Conservation (phyloP, 2,888 invertebrate genomes). For the Trisateles emortualis region DNA sequence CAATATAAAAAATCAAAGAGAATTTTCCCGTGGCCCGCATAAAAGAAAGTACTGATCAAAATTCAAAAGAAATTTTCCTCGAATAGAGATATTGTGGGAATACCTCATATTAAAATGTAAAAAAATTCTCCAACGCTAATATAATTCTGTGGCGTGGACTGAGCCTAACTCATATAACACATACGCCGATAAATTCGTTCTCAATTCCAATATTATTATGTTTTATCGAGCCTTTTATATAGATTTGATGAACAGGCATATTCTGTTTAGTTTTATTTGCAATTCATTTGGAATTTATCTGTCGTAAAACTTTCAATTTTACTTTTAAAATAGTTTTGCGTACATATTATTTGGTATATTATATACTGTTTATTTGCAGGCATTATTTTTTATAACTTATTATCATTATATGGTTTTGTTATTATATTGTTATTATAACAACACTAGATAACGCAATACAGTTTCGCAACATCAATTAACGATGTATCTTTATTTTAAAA, state of each 20-base stretch:
- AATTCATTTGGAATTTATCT: too few species aligned
- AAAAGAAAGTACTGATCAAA: conserved; percentile 62
- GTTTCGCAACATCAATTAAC: conserved; percentile 21
- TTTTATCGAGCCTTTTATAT: neutral
- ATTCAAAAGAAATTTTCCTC: conserved; percentile 64
- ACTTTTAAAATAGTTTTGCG: too few species aligned
- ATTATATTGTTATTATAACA: too few species aligned
- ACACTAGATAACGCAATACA: too few species aligned
- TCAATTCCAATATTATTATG: conserved; percentile 17
- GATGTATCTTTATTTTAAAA: conserved; percentile 36
- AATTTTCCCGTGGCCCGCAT: conserved; percentile 44
- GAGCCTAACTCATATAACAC: conserved; percentile 49
- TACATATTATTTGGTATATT: too few species aligned
- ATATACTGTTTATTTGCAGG: too few species aligned
- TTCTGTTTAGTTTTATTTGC: too few species aligned
- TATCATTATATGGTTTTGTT: too few species aligned
- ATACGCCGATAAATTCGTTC: conserved; percentile 46
- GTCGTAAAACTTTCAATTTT: too few species aligned
- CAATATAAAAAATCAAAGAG: conserved; percentile 58
- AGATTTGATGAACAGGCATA: neutral
- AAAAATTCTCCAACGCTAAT: conserved; percentile 75
- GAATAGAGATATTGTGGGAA: conserved; percentile 68
- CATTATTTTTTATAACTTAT: too few species aligned
- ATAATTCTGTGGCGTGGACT: conserved; percentile 69
- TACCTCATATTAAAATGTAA: conserved; percentile 81